Evolutionary conservation across 2,113 vertebrate genomes (phyloP).

Genomic region (Ibidorhyncha struthersii): DNA sequence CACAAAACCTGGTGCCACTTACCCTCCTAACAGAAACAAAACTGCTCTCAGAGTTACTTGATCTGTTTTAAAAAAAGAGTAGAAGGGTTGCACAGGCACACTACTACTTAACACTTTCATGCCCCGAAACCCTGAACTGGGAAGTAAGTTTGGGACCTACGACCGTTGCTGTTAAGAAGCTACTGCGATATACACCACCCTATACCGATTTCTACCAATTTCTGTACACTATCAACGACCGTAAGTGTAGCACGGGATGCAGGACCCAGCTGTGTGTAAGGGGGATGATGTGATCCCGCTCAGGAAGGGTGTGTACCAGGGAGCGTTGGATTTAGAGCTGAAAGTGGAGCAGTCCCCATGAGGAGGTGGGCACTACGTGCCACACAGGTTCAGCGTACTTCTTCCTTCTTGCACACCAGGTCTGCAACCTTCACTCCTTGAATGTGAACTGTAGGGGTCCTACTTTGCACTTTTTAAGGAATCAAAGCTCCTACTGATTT

Average conservation of each 20-base stretch:
- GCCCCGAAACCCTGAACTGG: not conserved
- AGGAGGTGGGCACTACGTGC: rapidly evolving
- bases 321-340: not conserved
- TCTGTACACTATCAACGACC: not conserved
- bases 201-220: not conserved
- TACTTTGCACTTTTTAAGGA: not conserved
- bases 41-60: not conserved
- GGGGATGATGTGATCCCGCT: not conserved
- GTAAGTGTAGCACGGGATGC: rapidly evolving
- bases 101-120: not conserved
- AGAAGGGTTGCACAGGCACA: not conserved
- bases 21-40: not conserved
- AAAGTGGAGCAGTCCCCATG: not conserved
- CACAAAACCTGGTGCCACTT: not conserved
- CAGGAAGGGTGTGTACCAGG: not conserved
- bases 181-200: not conserved
- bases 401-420: not conserved
- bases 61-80: not conserved
- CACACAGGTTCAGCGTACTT: not conserved
- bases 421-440: not conserved
- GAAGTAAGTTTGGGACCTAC: not conserved
- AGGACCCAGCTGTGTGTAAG: not conserved
- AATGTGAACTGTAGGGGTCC: not conserved
- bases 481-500: not conserved
- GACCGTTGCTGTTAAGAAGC: not conserved